These are phyloP conservation scores for Calameuta filiformis DNA, from an alignment of 2,888 invertebrate genomes.

Conservation along the genomic window DNA sequence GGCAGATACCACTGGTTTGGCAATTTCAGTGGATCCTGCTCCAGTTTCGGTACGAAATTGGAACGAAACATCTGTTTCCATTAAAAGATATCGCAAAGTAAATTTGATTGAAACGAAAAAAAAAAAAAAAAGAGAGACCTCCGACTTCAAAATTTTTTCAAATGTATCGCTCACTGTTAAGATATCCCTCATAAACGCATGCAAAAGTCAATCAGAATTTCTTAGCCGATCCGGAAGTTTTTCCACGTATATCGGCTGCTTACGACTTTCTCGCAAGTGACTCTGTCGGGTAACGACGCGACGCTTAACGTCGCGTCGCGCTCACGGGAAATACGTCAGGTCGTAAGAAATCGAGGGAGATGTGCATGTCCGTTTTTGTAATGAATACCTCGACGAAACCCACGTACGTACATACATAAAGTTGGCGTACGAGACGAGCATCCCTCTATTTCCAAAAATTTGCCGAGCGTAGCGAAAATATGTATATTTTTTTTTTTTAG, in stretches of 20 bases:
- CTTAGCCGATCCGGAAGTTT: not conserved
- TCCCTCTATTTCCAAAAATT: constrained; percentile 63
- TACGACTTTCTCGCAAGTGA: not conserved
- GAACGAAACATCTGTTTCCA: not conserved
- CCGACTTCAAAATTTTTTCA: not conserved
- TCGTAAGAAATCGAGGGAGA: constrained; percentile 61
- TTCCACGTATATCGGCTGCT: not conserved
- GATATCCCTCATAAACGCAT: not conserved
- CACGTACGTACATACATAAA: constrained; percentile 38
- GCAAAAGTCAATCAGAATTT: not conserved
- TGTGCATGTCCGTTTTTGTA: constrained; percentile 65
- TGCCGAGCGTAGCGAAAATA: constrained; percentile 61
- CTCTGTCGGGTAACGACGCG: not conserved
- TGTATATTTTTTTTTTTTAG: constrained; percentile 45
- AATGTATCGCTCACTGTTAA: not conserved
- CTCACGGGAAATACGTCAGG: constrained; percentile 45
- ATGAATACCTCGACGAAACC: constrained; percentile 54
- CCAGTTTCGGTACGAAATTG: not conserved
- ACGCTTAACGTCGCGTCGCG: not conserved
- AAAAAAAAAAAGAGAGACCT: not conserved
- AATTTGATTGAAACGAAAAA: not conserved
- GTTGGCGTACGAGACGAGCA: constrained; percentile 61
- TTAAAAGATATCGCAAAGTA: not conserved
- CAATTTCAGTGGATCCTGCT: not conserved
- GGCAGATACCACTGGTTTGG: not conserved